Base-by-base conservation (phyloP, 2,797 vertebrate genomes). In the Onychomys leucogaster region DNA sequence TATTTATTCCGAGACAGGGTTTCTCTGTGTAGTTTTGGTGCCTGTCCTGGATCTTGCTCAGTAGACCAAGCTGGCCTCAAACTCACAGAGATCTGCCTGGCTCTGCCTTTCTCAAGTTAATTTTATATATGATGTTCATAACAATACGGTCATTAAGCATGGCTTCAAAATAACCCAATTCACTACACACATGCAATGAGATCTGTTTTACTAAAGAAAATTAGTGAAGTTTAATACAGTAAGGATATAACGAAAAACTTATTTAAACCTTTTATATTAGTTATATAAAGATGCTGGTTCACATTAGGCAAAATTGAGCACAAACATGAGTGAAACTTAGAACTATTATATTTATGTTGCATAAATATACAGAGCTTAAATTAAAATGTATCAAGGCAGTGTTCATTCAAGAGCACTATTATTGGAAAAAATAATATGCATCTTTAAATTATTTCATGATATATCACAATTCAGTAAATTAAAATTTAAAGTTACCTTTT, bases 401-500 rank as follows among this genome's bases (percentile, higher is more conserved):
- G 8, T 85, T 96, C 32, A 89, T 85, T 94, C 46, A 95, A 94
- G 34, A 97, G 91, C 84, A 92, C 0, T 81, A 71, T 73, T 94
- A 73, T 23, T 93, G 85, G 37, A n/a, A 96, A 94, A 69, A 92
- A 34, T 69, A 83, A 95, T 23, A 71, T 16, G 32, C 12, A 77
- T 8, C 82, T 73, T 59, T 94, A 59, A 81, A 80, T 81, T 87
- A 5, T 80, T 96, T 96, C 71, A 43, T n/a, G 12, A 55, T 73
- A 2, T 89, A 12, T 84, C 88, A 94, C 46, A 91, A 94, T 86
- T 87, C 27, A 97, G 12, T 82, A 92, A 91, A 75, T 78, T 81
- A 88, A 96, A 86, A 84, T 59, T 49, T 52, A 75, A 94, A 94
- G 95, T 98, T 96, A 99, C 99, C 32, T 97, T 98, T 98, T 97